Base-by-base conservation (phyloP, 2,113 vertebrate species). In the Toxotes jaculatrix region DNA sequence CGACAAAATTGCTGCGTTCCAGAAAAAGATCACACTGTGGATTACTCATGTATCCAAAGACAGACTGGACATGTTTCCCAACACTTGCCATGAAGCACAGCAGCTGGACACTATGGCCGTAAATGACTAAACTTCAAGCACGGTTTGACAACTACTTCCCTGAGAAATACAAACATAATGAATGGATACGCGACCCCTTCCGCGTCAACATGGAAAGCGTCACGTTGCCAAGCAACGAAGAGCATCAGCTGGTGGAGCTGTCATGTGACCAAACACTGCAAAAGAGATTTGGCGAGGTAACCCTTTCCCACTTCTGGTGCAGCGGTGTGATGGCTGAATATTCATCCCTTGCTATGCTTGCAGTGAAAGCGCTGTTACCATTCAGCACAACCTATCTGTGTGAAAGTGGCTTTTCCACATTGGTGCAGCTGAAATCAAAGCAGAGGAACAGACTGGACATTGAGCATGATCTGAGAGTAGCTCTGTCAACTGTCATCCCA, bases 171-270 rank as follows among this genome's bases (percentile, higher is more conserved):
- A 19, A 49, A 5, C 19, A 62, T 65, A 13, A 47, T 2, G 13
- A 45, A 21, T 65, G 60, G 69, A 21, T 66, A 51, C 78, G 4
- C 16, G 42, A 74, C 21, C 49, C 72, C 62, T 77, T 85, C 5
- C 11, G 13, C 40, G 27, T 78, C 59, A 17, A 31, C 32, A 40
- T 17, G 45, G 69, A 74, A 78, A 82, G 68, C 21, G 12, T 66
- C 64, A 71, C n/a, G 14, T 87, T 80, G 80, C 80, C 80, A 67
- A 76, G 76, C 76, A 80, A 87, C 16, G 19, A 73, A 83, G 57
- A 79, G 64, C 53, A 21, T 76, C 72, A 80, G 72, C 62, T 77
- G 66, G 67, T 86, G 60, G 78, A 79, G 64, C 80, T 66, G 7
- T 57, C 79, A 75, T 59, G 59, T 82, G 73, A 69, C 16, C 32